phyloP scores from a whole-genome alignment of 2,113 vertebrate genomes.

The Apodemus speciosus region DNA sequence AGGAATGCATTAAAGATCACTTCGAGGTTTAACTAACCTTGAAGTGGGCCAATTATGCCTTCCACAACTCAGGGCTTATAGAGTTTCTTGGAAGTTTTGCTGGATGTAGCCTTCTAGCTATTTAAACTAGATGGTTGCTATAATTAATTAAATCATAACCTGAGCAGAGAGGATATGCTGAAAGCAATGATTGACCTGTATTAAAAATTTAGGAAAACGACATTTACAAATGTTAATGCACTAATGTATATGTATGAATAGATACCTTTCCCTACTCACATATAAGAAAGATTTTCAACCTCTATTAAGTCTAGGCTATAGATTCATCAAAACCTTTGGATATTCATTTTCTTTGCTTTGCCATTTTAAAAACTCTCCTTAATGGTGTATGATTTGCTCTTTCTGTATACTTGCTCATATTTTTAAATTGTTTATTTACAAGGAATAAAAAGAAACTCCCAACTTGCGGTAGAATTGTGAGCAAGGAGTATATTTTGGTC shows the following conservation, averaged over 20 bases:
- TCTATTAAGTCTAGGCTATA: constrained; percentile 49
- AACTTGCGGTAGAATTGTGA: constrained; percentile 79
- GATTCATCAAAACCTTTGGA: constrained; percentile 61
- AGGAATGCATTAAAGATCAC: constrained; percentile 37
- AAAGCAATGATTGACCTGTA: constrained; percentile 67
- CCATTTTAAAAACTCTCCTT: constrained; percentile 71
- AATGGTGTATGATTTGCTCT: constrained; percentile 65
- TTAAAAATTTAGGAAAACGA: constrained; percentile 70
- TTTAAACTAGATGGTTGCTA: constrained; percentile 62
- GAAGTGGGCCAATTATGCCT: not conserved
- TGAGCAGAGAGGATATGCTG: constrained; percentile 57
- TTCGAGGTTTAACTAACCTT: constrained; percentile 51
- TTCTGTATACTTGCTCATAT: constrained; percentile 63
- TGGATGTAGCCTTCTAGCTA: constrained; percentile 50
- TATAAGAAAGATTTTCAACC: constrained; percentile 32
- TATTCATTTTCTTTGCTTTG: constrained; percentile 69
- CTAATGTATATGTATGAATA: not conserved
- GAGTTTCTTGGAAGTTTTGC: constrained; percentile 65
- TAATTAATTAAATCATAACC: constrained; percentile 74
- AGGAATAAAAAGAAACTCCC: constrained; percentile 75
- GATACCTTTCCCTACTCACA: constrained; percentile 33
- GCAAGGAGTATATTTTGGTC: constrained; percentile 79
- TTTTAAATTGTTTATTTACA: constrained; percentile 63
- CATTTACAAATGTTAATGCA: constrained; percentile 62
- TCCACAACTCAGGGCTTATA: constrained; percentile 25